These are phyloP conservation scores for Montipora capricornis DNA, from an alignment of 64 coral and sea anemone genomes.

Conservation along the genomic window DNA sequence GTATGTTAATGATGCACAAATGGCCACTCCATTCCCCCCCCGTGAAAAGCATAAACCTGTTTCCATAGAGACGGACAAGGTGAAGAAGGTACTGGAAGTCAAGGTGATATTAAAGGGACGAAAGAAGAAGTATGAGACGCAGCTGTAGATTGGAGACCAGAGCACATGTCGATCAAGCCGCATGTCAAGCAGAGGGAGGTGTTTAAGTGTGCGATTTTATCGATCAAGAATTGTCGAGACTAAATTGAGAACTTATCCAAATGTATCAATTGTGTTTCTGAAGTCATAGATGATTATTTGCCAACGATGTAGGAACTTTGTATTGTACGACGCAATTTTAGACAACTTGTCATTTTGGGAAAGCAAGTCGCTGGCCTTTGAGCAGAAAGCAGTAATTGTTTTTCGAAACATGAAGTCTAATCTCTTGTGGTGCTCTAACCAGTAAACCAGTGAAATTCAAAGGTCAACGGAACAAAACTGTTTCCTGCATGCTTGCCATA, in stretches of 20 bases:
- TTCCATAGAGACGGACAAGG: neutral
- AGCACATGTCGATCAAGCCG: neutral
- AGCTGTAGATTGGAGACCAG: neutral
- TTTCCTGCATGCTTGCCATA: too few relatives aligned
- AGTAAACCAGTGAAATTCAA: too few relatives aligned
- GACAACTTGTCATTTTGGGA: too few relatives aligned
- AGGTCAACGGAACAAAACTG: too few relatives aligned
- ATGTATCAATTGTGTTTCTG: too few relatives aligned
- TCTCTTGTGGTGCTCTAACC: too few relatives aligned
- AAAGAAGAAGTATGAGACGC: neutral
- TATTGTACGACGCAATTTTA: too few relatives aligned
- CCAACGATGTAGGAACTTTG: too few relatives aligned
- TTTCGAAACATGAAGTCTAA: too few relatives aligned
- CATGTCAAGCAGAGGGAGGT: neutral
- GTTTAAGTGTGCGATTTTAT: neutral
- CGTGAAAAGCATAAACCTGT: neutral
- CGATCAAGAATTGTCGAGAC: neutral
- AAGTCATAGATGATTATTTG: too few relatives aligned
- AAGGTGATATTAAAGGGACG: neutral
- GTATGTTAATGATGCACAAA: neutral
- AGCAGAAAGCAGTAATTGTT: too few relatives aligned
- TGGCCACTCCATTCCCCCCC: slow-evolving; percentile 6
- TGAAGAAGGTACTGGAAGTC: neutral
- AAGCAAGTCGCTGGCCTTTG: too few relatives aligned
- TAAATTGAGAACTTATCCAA: neutral